A percentile compares a stretch with the other conserved stretches of the same genome.
Evolutionary conservation across 2,888 invertebrate genomes (phyloP).

Genomic region (Arge pagana): DNA sequence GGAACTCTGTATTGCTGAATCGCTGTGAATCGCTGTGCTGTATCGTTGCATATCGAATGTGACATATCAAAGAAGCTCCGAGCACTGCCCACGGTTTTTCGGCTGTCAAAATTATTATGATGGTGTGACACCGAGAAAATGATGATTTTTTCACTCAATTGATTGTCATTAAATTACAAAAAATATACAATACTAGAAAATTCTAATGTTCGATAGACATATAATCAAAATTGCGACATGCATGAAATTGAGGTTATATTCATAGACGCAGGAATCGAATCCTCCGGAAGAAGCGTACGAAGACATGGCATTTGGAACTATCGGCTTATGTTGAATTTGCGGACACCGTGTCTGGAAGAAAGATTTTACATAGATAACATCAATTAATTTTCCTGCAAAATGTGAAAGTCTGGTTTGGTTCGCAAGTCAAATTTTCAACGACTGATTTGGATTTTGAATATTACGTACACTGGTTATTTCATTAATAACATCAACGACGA

Average conservation of each 20-base stretch:
- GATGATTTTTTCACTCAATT: constrained; percentile 1
- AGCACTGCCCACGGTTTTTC: constrained; percentile 9
- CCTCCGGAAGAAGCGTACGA: constrained; percentile 15
- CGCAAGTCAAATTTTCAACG: too few species aligned
- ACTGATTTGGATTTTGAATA: background rate
- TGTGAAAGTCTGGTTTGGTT: background rate
- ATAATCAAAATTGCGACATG: too few species aligned
- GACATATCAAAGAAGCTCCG: constrained; percentile 18
- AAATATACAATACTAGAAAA: constrained; percentile 3
- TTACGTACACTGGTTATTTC: constrained; percentile 28
- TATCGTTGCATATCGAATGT: too few species aligned
- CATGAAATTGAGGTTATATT: constrained; percentile 6
- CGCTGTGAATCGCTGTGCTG: too few species aligned
- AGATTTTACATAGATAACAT: constrained; percentile 6
- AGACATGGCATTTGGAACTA: constrained; percentile 26
- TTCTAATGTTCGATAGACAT: too few species aligned
- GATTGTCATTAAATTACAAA: background rate
- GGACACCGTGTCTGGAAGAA: constrained; percentile 28
- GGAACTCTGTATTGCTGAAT: constrained; percentile 36
- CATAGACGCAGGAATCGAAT: constrained; percentile 1
- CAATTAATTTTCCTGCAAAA: background rate
- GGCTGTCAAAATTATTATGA: constrained; percentile 4
- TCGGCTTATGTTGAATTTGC: constrained; percentile 29
- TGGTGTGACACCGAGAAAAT: background rate
- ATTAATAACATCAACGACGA: constrained; percentile 30